A percentile compares a stretch with the other conserved stretches of the same genome.
Evolutionary conservation across 1,140 invertebrate species (phyloP).

Genomic region (Polyergus mexicanus): DNA sequence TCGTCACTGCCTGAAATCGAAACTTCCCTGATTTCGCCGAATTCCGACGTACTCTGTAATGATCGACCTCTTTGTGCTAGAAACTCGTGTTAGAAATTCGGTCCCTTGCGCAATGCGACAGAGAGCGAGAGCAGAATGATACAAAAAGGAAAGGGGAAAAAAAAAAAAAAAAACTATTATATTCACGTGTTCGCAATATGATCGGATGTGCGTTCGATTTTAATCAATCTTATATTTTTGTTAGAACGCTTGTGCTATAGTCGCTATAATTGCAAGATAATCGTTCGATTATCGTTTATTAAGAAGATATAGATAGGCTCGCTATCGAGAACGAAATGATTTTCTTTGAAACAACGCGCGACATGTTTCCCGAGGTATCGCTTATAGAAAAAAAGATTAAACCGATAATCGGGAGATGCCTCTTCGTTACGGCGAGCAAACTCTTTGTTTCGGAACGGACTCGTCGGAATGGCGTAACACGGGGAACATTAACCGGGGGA

Average conservation of each 20-base stretch:
- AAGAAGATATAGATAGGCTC: not conserved
- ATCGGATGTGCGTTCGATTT: not conserved
- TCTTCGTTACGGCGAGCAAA: slow-evolving; percentile 65
- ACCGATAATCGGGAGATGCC: slow-evolving; percentile 54
- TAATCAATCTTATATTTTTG: slow-evolving; percentile 12
- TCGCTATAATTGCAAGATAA: not conserved
- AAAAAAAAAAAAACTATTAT: slow-evolving; percentile 24
- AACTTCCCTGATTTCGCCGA: slow-evolving; percentile 55
- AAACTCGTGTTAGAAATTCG: slow-evolving; percentile 56
- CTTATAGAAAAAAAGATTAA: slow-evolving; percentile 42
- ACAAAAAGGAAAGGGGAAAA: not conserved
- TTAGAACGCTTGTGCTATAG: not conserved
- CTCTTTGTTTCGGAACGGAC: slow-evolving; percentile 77
- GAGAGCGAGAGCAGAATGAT: not conserved
- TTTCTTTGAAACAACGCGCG: not conserved
- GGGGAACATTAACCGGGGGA: slow-evolving; percentile 82
- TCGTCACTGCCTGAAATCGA: slow-evolving; percentile 59
- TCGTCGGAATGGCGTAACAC: slow-evolving; percentile 74
- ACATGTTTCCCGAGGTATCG: not conserved
- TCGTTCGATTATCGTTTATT: not conserved
- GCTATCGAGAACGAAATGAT: slow-evolving; percentile 4
- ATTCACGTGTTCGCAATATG: not conserved
- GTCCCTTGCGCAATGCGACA: slow-evolving; percentile 29
- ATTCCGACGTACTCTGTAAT: slow-evolving; percentile 55
- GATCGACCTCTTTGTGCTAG: slow-evolving; percentile 59